Percentiles rank a stretch among this genome's conserved stretches.
Evolutionary conservation across 2,797 vertebrate genomes (phyloP).

Genomic region (Falco novaeseelandiae): DNA sequence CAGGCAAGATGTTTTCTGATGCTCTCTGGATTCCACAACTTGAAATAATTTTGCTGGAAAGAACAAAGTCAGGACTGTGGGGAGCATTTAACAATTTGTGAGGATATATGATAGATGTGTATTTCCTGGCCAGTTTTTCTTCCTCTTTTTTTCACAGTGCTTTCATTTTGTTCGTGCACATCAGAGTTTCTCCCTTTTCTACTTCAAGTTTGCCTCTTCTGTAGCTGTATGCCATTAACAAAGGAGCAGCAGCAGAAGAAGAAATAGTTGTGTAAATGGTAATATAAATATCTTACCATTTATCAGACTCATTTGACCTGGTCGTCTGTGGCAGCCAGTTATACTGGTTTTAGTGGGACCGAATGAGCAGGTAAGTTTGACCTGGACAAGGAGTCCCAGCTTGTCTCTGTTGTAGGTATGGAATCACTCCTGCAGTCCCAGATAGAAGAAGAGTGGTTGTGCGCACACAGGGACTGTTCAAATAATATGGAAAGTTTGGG

Average conservation of each 20-base stretch:
- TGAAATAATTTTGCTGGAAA: slow-evolving; percentile 18
- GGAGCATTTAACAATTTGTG: neutral
- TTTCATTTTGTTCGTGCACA: neutral
- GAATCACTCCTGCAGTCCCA: neutral
- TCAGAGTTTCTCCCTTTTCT: neutral
- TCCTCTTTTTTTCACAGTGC: neutral
- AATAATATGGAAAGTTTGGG: neutral
- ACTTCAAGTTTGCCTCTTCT: neutral
- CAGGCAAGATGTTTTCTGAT: neutral
- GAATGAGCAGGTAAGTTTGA: neutral
- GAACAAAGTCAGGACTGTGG: neutral
- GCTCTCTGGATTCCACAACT: slow-evolving; percentile 6
- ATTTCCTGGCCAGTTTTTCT: neutral
- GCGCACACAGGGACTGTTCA: neutral
- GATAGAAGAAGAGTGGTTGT: neutral
- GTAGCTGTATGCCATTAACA: neutral
- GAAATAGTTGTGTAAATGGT: neutral
- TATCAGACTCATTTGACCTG: neutral
- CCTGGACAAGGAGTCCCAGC: neutral
- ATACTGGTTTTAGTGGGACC: neutral
- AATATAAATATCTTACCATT: neutral
- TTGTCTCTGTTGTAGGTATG: neutral
- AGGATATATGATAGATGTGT: neutral
- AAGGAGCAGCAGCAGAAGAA: neutral
- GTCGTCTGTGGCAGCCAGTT: neutral